Evolutionary conservation across 2,113 vertebrate species (phyloP).

Genomic region (Menidia beryllina): DNA sequence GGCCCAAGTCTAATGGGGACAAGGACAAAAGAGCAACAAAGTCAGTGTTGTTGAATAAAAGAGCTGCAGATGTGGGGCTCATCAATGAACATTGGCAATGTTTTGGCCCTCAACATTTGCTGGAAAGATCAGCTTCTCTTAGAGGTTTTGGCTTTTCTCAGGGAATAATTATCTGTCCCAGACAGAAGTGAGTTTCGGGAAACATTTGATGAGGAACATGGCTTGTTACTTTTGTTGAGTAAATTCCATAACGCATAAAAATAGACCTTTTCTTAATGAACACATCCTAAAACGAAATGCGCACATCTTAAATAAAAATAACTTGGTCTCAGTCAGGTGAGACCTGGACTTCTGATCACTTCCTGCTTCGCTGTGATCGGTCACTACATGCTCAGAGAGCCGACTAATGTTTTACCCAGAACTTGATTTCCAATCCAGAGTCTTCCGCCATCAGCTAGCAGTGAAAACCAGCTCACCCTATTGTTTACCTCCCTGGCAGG

Average conservation of each 20-base stretch:
- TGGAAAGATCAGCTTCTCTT: neutral
- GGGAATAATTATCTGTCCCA: neutral
- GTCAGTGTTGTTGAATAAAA: slow-evolving; percentile 6
- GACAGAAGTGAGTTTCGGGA: neutral
- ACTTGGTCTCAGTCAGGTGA: neutral
- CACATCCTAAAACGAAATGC: slow-evolving; percentile 13
- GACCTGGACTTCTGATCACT: neutral
- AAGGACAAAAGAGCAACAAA: slow-evolving; percentile 1
- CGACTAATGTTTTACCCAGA: neutral
- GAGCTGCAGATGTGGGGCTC: neutral
- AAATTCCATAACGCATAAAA: no score
- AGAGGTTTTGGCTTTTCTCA: neutral
- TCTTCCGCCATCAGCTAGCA: neutral
- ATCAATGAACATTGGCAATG: neutral
- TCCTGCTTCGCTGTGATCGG: neutral
- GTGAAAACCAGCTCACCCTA: slow-evolving; percentile 27
- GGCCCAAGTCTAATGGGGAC: neutral
- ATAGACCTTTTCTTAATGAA: no score
- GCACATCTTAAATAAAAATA: neutral
- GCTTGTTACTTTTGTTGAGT: neutral
- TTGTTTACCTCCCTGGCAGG: slow-evolving; percentile 39
- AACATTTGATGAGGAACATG: neutral
- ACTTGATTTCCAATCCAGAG: neutral
- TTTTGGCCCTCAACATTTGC: neutral
- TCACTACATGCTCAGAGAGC: neutral